Percentiles rank a stretch among this genome's conserved stretches.
phyloP scores from a whole-genome alignment of 92 coral and sea anemone species.

The Meandrina meandrites region DNA sequence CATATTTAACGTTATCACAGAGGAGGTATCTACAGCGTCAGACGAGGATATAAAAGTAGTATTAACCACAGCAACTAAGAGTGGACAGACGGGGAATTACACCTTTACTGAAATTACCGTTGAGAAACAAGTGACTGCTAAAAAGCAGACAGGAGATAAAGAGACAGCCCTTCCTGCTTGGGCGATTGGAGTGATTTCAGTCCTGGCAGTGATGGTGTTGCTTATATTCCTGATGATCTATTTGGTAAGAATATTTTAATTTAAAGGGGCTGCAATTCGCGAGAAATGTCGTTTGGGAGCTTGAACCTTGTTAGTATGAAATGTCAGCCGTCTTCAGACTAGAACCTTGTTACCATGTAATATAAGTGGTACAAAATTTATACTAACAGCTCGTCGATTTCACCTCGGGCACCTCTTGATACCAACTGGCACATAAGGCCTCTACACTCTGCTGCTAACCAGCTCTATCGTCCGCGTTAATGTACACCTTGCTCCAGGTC shows the following conservation, averaged over 20 bases:
- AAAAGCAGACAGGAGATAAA: not conserved
- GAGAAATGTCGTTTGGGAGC: not conserved
- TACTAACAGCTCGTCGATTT: too few relatives aligned
- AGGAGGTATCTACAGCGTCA: conserved; percentile 6
- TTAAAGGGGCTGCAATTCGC: not conserved
- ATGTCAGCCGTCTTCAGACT: too few relatives aligned
- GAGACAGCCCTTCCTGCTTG: not conserved
- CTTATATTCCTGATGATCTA: conserved; percentile 7
- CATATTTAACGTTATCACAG: conserved; percentile 42
- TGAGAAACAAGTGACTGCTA: not conserved
- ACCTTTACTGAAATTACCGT: not conserved
- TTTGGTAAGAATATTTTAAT: conserved; percentile 23
- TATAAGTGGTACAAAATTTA: too few relatives aligned
- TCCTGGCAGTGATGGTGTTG: conserved; percentile 3
- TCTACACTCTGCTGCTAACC: too few relatives aligned
- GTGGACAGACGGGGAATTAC: not conserved
- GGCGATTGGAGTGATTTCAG: conserved; percentile 1
- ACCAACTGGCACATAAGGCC: too few relatives aligned
- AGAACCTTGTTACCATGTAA: too few relatives aligned
- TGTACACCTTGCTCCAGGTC: too few relatives aligned
- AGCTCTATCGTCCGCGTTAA: too few relatives aligned
- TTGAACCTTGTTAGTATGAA: too few relatives aligned
- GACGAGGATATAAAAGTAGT: not conserved
- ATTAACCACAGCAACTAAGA: not conserved
- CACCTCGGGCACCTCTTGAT: too few relatives aligned